Percentiles rank a stretch among this genome's conserved stretches.
These are phyloP conservation scores for Embiotoca jacksoni DNA, from an alignment of 2,113 vertebrate species.

Conservation along the genomic window DNA sequence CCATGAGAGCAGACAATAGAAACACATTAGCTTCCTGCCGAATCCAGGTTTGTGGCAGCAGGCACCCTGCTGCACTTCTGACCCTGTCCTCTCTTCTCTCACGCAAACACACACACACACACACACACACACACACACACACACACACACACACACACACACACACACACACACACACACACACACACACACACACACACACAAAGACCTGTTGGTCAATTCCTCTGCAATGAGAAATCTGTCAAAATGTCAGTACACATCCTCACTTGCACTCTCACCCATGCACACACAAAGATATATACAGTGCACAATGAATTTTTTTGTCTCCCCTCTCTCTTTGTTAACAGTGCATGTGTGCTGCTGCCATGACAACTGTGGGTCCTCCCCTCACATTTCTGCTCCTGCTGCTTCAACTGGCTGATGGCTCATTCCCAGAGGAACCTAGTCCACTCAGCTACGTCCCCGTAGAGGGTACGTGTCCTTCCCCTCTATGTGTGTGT, in stretches of 20 bases:
- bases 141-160: conserved; percentile 2
- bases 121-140: neutral
- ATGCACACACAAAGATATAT: conserved; percentile 16
- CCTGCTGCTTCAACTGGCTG: conserved; percentile 83
- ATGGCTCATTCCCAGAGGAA: conserved; percentile 86
- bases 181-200: conserved; percentile 13
- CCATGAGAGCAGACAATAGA: conserved; percentile 55
- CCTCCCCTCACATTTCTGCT: conserved; percentile 81
- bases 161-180: conserved; percentile 17
- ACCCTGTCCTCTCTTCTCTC: conserved; percentile 32
- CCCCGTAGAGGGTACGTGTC: conserved; percentile 84
- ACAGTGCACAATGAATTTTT: conserved; percentile 26
- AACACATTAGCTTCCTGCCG: conserved; percentile 53
- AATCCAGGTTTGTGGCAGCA: conserved; percentile 54
- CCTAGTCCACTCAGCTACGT: conserved; percentile 85
- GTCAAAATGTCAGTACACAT: conserved; percentile 39
- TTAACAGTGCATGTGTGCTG: conserved; percentile 79
- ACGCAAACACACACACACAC: neutral
- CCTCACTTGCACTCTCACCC: neutral
- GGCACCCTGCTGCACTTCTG: conserved; percentile 58
- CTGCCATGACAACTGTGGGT: conserved; percentile 83
- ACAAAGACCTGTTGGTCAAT: conserved; percentile 48
- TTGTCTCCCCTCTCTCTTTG: conserved; percentile 53
- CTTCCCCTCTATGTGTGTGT: conserved; percentile 38
- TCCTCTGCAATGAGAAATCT: conserved; percentile 29